These are phyloP conservation scores for Anorthoa munda DNA, from an alignment of 2,888 invertebrate genomes.

Conservation along the genomic window DNA sequence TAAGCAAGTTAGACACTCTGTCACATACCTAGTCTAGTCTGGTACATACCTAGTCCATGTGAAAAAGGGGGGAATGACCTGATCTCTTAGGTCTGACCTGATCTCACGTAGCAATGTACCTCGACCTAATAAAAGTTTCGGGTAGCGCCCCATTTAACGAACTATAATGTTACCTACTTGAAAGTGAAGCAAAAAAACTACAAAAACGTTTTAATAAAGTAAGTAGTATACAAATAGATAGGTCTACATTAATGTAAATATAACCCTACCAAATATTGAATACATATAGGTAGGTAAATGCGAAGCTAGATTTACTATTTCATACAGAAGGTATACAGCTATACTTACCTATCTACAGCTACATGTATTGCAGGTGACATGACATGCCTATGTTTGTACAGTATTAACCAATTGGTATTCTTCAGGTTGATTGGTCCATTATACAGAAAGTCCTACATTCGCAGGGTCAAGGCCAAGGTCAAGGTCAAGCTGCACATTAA, in stretches of 20 bases:
- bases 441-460: constrained; percentile 47
- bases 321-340: background rate
- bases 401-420: constrained; percentile 49
- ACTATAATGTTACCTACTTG: background rate
- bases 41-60: too few relatives aligned
- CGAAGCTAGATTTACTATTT: too few relatives aligned
- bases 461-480: constrained; percentile 74
- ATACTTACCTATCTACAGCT: constrained; percentile 6
- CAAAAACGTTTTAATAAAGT: too few relatives aligned
- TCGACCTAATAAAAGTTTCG: background rate
- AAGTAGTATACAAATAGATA: background rate
- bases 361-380: constrained; percentile 33
- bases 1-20: background rate
- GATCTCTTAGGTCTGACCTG: background rate
- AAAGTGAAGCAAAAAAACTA: too few relatives aligned
- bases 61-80: background rate
- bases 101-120: background rate
- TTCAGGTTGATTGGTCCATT: constrained; percentile 50
- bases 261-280: background rate
- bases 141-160: background rate
- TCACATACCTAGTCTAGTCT: too few relatives aligned
- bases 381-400: constrained; percentile 28
- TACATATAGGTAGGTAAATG: background rate
- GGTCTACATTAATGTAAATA: background rate
- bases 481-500: constrained; percentile 66